phyloP scores from a whole-genome alignment of 2,888 invertebrate species.

The Drosophila yooni region DNA sequence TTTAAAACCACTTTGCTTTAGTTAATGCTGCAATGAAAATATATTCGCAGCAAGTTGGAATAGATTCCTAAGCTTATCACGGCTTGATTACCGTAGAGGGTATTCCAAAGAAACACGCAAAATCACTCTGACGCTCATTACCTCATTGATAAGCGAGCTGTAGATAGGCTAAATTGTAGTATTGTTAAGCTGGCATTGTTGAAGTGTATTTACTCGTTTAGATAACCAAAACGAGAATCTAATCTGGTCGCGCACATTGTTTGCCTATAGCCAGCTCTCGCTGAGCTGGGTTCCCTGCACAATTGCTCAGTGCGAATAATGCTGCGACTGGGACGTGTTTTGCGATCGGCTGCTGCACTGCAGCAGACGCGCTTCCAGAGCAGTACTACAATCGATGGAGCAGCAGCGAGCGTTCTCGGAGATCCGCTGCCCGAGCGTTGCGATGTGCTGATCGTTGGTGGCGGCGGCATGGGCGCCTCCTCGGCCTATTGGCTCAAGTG shows the following conservation, averaged over 20 bases:
- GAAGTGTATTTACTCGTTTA: slow-evolving; percentile 28
- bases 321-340: slow-evolving; percentile 53
- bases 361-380: slow-evolving; percentile 37
- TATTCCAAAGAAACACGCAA: slow-evolving; percentile 1
- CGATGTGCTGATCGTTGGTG: slow-evolving; percentile 95
- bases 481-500: slow-evolving; percentile 96
- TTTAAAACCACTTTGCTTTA: no score
- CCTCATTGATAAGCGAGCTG: slow-evolving; percentile 23
- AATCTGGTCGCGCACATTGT: slow-evolving; percentile 36
- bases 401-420: slow-evolving; percentile 7
- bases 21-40: neutral
- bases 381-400: neutral
- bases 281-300: neutral
- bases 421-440: slow-evolving; percentile 85
- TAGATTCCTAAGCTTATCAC: neutral
- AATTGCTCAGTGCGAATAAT: slow-evolving; percentile 52
- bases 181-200: slow-evolving; percentile 31
- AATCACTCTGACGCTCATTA: neutral
- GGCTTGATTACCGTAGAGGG: neutral
- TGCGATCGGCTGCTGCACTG: slow-evolving; percentile 33
- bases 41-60: neutral
- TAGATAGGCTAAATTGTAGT: slow-evolving; percentile 36
- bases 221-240: slow-evolving; percentile 48
- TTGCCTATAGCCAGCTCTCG: slow-evolving; percentile 14
- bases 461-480: slow-evolving; percentile 95